These are phyloP conservation scores for Plebejus argus DNA, from an alignment of 2,888 invertebrate genomes.

Conservation along the genomic window DNA sequence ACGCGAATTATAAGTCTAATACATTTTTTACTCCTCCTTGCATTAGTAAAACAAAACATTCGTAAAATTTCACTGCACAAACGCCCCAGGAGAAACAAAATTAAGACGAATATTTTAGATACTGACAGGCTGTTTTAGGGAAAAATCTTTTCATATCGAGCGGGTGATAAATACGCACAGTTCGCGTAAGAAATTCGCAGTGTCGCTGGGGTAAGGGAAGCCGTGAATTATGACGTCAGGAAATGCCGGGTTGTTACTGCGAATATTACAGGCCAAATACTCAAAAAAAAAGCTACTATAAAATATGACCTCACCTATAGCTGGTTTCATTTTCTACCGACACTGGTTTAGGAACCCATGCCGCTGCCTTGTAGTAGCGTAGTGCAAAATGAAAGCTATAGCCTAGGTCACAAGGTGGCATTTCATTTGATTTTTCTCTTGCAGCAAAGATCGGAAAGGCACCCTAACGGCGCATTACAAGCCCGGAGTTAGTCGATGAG, in stretches of 20 bases:
- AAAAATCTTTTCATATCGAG: slow-evolving; percentile 23
- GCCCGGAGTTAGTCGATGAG: slow-evolving; percentile 73
- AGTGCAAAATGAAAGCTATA: too few relatives aligned
- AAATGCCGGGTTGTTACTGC: slow-evolving; percentile 67
- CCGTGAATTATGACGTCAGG: slow-evolving; percentile 70
- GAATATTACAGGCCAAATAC: slow-evolving; percentile 40
- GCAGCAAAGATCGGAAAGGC: too few relatives aligned
- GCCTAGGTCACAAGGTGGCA: too few relatives aligned
- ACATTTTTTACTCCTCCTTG: background rate
- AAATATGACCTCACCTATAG: too few relatives aligned
- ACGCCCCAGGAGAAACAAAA: background rate
- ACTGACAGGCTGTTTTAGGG: background rate
- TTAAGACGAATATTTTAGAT: background rate
- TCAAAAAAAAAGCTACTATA: too few relatives aligned
- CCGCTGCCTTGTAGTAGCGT: too few relatives aligned
- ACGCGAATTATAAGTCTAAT: too few relatives aligned
- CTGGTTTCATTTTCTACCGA: too few relatives aligned
- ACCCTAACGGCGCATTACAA: slow-evolving; percentile 67
- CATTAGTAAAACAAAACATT: background rate
- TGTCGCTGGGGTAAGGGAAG: slow-evolving; percentile 60
- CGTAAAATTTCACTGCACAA: too few relatives aligned
- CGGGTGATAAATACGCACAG: slow-evolving; percentile 64
- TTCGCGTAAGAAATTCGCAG: slow-evolving; percentile 68
- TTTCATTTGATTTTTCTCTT: too few relatives aligned
- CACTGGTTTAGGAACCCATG: too few relatives aligned